Evolutionary conservation across 2,797 vertebrate genomes (phyloP), one percentile per base, ranked within the genome.

Genomic region (Sciurus vulgaris): DNA sequence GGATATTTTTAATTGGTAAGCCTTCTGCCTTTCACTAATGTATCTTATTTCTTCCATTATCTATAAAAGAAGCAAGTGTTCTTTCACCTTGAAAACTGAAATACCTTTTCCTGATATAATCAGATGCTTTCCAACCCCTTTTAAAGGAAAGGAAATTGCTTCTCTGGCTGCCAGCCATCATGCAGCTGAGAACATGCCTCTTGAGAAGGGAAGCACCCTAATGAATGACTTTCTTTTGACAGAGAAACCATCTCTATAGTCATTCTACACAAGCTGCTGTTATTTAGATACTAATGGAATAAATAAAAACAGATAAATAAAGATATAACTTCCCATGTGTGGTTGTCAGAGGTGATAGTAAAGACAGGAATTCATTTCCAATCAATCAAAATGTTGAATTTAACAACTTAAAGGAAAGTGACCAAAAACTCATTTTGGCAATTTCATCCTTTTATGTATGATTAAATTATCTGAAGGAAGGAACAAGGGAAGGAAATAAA

Each of bases 11-110:
- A 98, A 97, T 98, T 98, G 97, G 96, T 97, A 87, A 97, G 92
- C 95, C 88, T 89, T 97, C 95, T 97, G 96, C 97, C 95, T 98
- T 98, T 98, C 97, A 97, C 96, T 98, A 97, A 94, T 94, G 97
- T 98, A 98, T 98, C 98, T 97, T 97, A 98, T 99, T 99, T 98
- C 98, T 98, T 97, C 90, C 97, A 98, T 98, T 98, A 98, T 98
- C 98, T 97, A 94, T 97, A 98, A 98, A 98, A 98, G 96, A 97
- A 98, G 97, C 26, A 93, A 98, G 98, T 92, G 97, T 97, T 98
- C 97, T 98, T 98, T 98, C 98, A 98, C 98, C 97, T 99, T 98
- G 98, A 98, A 98, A 98, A 98, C 94, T 96, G 96, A 98, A 98
- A 98, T 98, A 97, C 92, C 97, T 98, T 97, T 98, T 97, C 93